A percentile compares a stretch with the other conserved stretches of the same genome.
Conservation (phyloP, 2,888 invertebrate genomes). For the Drosophila setosimentum region DNA sequence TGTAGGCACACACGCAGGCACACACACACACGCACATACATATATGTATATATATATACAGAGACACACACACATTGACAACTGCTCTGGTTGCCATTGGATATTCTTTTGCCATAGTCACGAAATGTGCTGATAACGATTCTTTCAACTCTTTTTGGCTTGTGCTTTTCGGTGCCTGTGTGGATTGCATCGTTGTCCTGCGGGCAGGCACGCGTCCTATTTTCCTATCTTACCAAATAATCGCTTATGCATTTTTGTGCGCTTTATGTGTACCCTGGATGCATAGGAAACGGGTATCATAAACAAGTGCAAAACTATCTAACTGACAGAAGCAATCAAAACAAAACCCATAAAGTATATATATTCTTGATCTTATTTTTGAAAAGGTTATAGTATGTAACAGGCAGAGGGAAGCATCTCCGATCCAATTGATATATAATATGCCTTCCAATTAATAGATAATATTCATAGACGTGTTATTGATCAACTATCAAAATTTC, state of each 20-base stretch:
- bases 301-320: neutral
- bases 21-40: neutral
- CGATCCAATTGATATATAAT: neutral
- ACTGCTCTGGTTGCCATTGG: conserved; percentile 14
- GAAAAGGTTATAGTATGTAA: no score
- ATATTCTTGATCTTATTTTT: no score
- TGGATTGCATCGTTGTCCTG: conserved; percentile 35
- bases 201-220: conserved; percentile 29
- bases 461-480: no score
- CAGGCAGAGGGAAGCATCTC: neutral
- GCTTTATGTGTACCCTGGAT: neutral
- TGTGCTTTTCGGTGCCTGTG: neutral
- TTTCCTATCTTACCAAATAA: conserved; percentile 42
- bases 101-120: conserved; percentile 66
- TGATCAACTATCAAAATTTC: neutral
- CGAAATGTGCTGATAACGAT: conserved; percentile 73
- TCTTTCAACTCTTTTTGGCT: conserved; percentile 27
- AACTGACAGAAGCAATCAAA: neutral
- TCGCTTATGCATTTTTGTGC: conserved; percentile 51
- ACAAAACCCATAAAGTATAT: no score
- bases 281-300: neutral
- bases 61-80: conserved; percentile 1
- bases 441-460: no score
- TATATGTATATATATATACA: no score
- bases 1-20: neutral